Evolutionary conservation across 2,888 invertebrate genomes (phyloP).

Genomic region (Agriotes lineatus): DNA sequence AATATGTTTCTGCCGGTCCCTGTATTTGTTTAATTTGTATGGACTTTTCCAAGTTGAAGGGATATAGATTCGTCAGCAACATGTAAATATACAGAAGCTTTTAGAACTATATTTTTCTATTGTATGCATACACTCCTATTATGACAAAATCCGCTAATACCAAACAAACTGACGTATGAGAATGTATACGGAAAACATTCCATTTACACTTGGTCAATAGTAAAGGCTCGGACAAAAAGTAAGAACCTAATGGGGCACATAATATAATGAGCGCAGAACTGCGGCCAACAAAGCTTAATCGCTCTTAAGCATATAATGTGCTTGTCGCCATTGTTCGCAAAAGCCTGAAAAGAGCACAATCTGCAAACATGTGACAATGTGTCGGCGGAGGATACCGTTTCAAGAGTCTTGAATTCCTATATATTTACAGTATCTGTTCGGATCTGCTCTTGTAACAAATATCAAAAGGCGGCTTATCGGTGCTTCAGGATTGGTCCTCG

Average conservation of each 20-base stretch:
- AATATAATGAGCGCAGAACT: constrained; percentile 51
- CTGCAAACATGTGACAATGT: constrained; percentile 52
- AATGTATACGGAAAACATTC: constrained; percentile 14
- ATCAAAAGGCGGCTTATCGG: constrained; percentile 59
- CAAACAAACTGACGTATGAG: constrained; percentile 2
- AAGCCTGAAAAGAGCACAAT: constrained; percentile 61
- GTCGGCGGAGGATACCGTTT: constrained; percentile 60
- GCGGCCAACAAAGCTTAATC: constrained; percentile 45
- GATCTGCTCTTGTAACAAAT: constrained; percentile 57
- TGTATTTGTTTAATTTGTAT: no score
- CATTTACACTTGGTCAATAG: constrained; percentile 43
- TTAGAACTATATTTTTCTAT: not conserved
- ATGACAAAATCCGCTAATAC: not conserved
- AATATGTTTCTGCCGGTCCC: no score
- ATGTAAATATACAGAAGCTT: not conserved
- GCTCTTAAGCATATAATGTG: constrained; percentile 56
- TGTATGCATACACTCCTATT: not conserved
- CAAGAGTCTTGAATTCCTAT: constrained; percentile 60
- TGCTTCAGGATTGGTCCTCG: constrained; percentile 48
- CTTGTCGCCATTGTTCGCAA: constrained; percentile 58
- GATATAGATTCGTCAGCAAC: not conserved
- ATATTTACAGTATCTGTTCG: constrained; percentile 64
- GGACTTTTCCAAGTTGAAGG: no score
- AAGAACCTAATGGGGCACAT: constrained; percentile 55
- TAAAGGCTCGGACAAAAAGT: constrained; percentile 48